Evolutionary conservation across 1,140 invertebrate species (phyloP), one percentile per base, ranked within the genome.

Genomic region (Drosophila setifemur): DNA sequence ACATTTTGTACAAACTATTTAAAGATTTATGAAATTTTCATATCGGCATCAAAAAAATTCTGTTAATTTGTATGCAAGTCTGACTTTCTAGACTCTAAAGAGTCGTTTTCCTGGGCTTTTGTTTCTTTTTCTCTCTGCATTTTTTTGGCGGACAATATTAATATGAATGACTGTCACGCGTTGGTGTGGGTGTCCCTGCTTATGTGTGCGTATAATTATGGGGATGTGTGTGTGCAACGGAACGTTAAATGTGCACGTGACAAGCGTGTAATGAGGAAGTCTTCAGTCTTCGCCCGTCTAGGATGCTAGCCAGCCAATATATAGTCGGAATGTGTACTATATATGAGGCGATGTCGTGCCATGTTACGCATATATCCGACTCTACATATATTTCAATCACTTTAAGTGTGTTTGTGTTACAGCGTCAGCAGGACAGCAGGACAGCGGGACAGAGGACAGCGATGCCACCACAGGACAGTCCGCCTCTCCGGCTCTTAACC

Each of bases 321-420:
- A 75, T 44, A 49, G 55, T 49, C 40, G 31, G 57, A 16, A 33
- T 47, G 61, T 54, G 49, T 69, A 48, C 31, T 53, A 54, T 50
- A 52, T 72, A 55, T 48, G 42, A 31, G 25, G 63, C 73, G 57
- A 70, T 82, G 53, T 83, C 57, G 57, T 52, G 47, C 66, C 76
- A 75, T 66, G 76, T 72, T 81, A 81, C 73, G 73, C 77, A 75
- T 71, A 81, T 71, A 79, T 78, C 43, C 52, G 52, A 45, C 40
- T 68, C 45, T 73, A 82, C 78, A 78, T 83, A 78, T 83, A 83
- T 83, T 83, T 83, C 79, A 78, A 85, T 83, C 73, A 83, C 71
- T 78, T 83, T 83, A 83, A 83, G 78, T 83, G 79, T 83, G 73
- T 83, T 82, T 82, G 78, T 82, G 73, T 76, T 83, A 76, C 73